A percentile compares a stretch with the other conserved stretches of the same genome.
Conservation (phyloP, 2,888 invertebrate genomes). For the Lamellibrachia columna region DNA sequence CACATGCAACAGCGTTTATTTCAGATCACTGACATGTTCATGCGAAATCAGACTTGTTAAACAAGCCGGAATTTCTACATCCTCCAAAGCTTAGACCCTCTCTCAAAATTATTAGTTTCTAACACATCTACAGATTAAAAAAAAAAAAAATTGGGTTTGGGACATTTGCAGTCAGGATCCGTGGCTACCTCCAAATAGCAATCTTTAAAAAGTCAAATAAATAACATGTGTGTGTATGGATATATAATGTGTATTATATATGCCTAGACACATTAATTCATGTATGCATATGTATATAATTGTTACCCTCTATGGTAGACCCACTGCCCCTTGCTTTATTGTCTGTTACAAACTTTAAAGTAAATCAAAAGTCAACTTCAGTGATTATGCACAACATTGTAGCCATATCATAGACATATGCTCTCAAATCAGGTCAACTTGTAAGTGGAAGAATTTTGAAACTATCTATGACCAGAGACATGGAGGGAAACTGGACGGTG, state of each 20-base stretch:
- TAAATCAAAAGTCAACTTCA: neutral
- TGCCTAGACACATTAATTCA: neutral
- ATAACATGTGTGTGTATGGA: slow-evolving; percentile 13
- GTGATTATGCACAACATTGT: neutral
- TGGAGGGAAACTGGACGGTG: neutral
- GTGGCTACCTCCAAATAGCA: slow-evolving; percentile 12
- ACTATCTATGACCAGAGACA: neutral
- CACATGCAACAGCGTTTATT: neutral
- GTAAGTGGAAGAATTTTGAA: neutral
- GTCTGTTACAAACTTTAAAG: neutral
- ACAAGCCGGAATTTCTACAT: neutral
- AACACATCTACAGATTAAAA: neutral
- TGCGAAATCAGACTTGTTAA: neutral
- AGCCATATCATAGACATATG: neutral
- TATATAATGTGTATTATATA: slow-evolving; percentile 16
- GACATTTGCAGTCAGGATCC: neutral
- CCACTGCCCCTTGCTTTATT: neutral
- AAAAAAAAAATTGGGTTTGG: neutral
- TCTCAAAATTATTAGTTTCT: neutral
- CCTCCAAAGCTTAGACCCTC: slow-evolving; percentile 5
- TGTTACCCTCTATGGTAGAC: neutral
- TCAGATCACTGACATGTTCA: neutral
- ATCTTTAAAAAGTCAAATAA: slow-evolving; percentile 12
- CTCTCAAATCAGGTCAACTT: neutral
- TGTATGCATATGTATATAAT: neutral